Evolutionary conservation across 2,113 vertebrate species (phyloP), one percentile per base, ranked within the genome.

Genomic region (Propithecus coquereli): DNA sequence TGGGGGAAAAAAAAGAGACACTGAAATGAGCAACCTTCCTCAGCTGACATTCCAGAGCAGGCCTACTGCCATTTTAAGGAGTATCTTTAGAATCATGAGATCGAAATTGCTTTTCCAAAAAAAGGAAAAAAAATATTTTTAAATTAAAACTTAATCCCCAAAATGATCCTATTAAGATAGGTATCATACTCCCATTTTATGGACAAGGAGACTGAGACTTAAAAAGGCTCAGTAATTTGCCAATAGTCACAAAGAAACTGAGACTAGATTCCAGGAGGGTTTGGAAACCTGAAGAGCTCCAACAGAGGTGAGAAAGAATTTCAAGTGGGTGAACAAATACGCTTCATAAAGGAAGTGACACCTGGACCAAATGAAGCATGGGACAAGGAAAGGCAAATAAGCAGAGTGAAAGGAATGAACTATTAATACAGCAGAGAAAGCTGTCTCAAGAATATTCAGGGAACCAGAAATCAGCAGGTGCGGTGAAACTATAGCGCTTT

Each of bases 31-130:
- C 40, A 73, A 73, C 22, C 7, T 57, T 45, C 74, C 57, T 20
- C 63, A 23, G 65, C 27, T 66, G 43, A 91, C 12, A 82, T n/a
- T 13, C 61, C 85, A 87, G 18, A 30, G 47, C 7, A 79, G 20
- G 34, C 37, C 27, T 50, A 71, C 0, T 52, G 59, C 80, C 63
- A 27, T 57, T 94, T 89, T 88, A 27, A 88, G 17, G 81, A 82
- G 8, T 81, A 86, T 76, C 79, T 96, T 97, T 52, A 90, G 23
- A 95, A 68, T 27, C 13, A 54, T 61, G 12, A 92, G 34, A 83
- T 61, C 9, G 30, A 8, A 8, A 45, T 6, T 61, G 65, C 22
- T 94, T 63, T 93, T 7, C 47, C 10, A 65, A 80, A 83, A 43
- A 43, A 54, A 43, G 34, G 2, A 40, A 81, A 11, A 30, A 66